Evolutionary conservation across 1,140 invertebrate species (phyloP), one percentile per base, ranked within the genome.

Genomic region (Caerostris extrusa): DNA sequence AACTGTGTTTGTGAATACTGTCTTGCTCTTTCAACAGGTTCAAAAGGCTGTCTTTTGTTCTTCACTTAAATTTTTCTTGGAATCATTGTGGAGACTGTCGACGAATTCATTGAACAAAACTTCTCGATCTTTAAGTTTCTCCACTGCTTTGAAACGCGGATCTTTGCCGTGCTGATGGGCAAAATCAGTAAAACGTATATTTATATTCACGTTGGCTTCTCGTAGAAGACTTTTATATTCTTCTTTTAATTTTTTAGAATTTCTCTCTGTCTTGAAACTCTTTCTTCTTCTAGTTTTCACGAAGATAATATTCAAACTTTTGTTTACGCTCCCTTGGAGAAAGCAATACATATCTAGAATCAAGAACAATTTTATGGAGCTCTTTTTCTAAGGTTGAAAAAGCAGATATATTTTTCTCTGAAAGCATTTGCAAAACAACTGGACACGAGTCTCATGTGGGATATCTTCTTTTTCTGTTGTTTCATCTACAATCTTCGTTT

Each of bases 321-420:
- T 98, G 97, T 96, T 99, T 99, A 57, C 99, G 97, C 96, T 99
- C 99, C 96, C 98, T 98, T 0, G 98, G 98, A 50, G 98, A 99
- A 61, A 99, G 96, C 90, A 99, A 96, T 93, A 99, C 97, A 96
- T 99, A 99, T n/a, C 97, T 97, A 6, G 98, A 97, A 96, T 99
- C 99, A 96, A 99, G 99, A 3, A 99, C 99, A 95, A 99, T 99
- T 97, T 99, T 99, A 96, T 99, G 99, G 53, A 99, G 97, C 96
- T 99, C 99, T 96, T 99, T 99, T 96, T 99, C 99, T 99, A 99
- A 99, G 0, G 99, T 99, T 95, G 98, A 99, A 96, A 99, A 99
- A 91, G 99, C 99, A 85, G 98, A 99, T n/a, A 99, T 98, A 96
- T 99, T 98, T 96, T 99, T 99, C 96, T 99, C 99, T 81, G 97